These are phyloP conservation scores for Ellobium chinense DNA, from an alignment of 2,888 invertebrate species.

Conservation along the genomic window DNA sequence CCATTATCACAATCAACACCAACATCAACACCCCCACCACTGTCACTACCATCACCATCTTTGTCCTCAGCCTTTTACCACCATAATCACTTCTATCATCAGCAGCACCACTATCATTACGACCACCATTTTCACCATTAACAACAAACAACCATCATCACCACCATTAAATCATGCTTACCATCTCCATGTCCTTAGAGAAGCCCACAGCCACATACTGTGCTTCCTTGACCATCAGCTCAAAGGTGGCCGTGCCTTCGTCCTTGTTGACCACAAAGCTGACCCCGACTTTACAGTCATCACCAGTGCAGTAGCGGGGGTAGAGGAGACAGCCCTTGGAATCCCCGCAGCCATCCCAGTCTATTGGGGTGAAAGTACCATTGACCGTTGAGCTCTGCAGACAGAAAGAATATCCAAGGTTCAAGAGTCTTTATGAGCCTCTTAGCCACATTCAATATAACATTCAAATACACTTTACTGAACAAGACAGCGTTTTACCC, in stretches of 20 bases:
- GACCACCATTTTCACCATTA: too few species aligned
- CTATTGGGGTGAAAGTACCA: not conserved
- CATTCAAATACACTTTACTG: too few species aligned
- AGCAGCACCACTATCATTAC: too few species aligned
- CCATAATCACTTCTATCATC: too few species aligned
- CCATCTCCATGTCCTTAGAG: conserved; percentile 89
- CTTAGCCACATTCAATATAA: too few species aligned
- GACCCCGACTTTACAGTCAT: conserved; percentile 86
- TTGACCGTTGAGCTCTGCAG: not conserved
- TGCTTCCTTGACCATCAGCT: conserved; percentile 81
- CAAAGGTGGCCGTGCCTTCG: conserved; percentile 83
- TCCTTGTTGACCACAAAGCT: conserved; percentile 80
- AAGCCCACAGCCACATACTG: conserved; percentile 88
- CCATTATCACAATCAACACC: too few species aligned
- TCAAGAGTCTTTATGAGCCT: too few species aligned
- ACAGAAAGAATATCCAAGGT: not conserved
- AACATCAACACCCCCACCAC: too few species aligned
- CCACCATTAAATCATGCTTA: too few species aligned
- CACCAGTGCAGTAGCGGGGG: conserved; percentile 85
- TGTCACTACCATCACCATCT: too few species aligned
- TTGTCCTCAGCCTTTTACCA: too few species aligned
- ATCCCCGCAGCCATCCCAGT: conserved; percentile 83
- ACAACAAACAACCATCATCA: too few species aligned
- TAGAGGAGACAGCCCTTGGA: conserved; percentile 89
- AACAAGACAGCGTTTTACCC: not conserved